Evolutionary conservation across 2,113 vertebrate genomes (phyloP), one percentile per base, ranked within the genome.

Genomic region (Platysteira castanea): DNA sequence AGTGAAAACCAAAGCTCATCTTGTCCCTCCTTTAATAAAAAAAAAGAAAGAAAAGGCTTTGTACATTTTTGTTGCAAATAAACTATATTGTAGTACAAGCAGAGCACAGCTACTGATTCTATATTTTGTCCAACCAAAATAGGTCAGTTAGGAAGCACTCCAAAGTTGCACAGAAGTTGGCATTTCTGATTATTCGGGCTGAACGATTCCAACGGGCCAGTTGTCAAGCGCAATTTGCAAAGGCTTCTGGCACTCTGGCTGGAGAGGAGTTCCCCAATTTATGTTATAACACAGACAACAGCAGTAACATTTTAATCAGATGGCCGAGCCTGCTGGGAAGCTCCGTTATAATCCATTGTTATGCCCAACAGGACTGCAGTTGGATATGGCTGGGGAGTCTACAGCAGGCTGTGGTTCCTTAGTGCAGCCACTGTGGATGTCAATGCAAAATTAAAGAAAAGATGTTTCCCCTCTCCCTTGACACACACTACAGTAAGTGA

Each of bases 291-390:
- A 77, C 50, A 91, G 87, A 91, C 35, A 95, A 52, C 77, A 95
- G 82, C 76, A 81, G 79, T 83, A 93, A 95, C 81, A 53, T 90
- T 95, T 93, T 90, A 95, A 94, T 94, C 89, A 63, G 64, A 19
- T 0, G 4, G 75, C 18, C 2, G 4, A 76, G 47, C 83, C 93
- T 89, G 73, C 92, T 94, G 86, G 63, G 86, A 95, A 92, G 76
- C 49, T 86, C 76, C 63, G 35, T 60, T 83, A 18, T 68, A 73
- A 85, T 86, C 73, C 53, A 50, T 22, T 84, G 79, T 71, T 71
- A 31, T 30, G 22, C 65, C 73, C 79, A 79, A 49, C 44, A 71
- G 73, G 49, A 59, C 53, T 56, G 61, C n/a, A 80, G 49, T 18
- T 80, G 2, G 1, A 16, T 42, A 52, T 14, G 13, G 50, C n/a